Conservation (phyloP, 2,888 invertebrate species). For the Eilema depressum region DNA sequence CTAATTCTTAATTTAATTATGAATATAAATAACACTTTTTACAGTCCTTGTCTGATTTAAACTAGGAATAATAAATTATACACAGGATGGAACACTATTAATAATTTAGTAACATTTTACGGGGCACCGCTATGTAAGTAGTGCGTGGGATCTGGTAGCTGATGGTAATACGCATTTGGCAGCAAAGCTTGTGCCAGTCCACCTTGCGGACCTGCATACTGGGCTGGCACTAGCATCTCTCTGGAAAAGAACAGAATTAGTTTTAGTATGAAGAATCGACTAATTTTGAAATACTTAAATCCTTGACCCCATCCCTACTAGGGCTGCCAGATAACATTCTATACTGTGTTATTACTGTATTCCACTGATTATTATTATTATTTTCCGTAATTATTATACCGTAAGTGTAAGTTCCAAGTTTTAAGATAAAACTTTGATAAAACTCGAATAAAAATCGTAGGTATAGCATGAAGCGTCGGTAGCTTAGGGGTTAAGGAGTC, state of each 20-base stretch:
- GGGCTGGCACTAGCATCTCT: conserved; percentile 81
- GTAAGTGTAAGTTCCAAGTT: too few species aligned
- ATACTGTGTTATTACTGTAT: too few species aligned
- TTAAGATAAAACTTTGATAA: too few species aligned
- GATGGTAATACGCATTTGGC: conserved; percentile 81
- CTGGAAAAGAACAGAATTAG: conserved; percentile 59
- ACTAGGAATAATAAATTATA: conserved; percentile 11
- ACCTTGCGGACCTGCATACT: conserved; percentile 77
- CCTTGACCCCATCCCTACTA: not conserved
- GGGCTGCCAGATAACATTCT: not conserved
- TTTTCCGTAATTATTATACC: too few species aligned
- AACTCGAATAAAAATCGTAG: too few species aligned
- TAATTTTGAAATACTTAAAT: not conserved
- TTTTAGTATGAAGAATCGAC: not conserved
- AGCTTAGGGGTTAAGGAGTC: too few species aligned
- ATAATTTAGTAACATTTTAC: conserved; percentile 42
- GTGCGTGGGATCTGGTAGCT: conserved; percentile 78
- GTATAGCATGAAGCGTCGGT: too few species aligned
- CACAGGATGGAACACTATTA: conserved; percentile 1
- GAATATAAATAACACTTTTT: conserved; percentile 26
- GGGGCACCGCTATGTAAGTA: conserved; percentile 74
- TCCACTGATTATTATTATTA: too few species aligned
- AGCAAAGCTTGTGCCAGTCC: conserved; percentile 76
- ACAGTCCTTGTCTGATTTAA: conserved; percentile 21
- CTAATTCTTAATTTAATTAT: conserved; percentile 14